Evolutionary conservation across 2,113 vertebrate species (phyloP).

Genomic region (Nerophis lumbriciformis): DNA sequence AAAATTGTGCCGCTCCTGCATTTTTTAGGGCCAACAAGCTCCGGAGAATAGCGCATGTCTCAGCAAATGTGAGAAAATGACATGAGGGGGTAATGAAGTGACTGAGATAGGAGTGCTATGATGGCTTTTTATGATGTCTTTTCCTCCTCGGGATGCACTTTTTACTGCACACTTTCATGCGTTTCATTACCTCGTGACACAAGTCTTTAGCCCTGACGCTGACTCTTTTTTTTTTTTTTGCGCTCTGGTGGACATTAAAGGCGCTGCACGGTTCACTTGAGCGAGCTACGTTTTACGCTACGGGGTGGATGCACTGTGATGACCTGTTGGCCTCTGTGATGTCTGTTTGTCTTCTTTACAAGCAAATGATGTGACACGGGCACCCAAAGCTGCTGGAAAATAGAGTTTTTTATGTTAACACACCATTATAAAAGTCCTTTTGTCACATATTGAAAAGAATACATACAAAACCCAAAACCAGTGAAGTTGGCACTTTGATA

Average conservation of each 20-base stretch:
- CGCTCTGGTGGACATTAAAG: constrained; percentile 14
- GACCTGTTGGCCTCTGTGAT: constrained; percentile 18
- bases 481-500: too few relatives aligned
- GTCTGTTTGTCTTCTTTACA: constrained; percentile 19
- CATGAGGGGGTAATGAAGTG: constrained; percentile 63
- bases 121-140: constrained; percentile 40
- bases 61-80: constrained; percentile 60
- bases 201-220: constrained; percentile 29
- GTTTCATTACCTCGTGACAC: constrained; percentile 44
- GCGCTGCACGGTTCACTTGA: constrained; percentile 5
- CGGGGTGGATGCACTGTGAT: background rate
- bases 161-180: constrained; percentile 40
- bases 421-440: too few relatives aligned
- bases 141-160: constrained; percentile 31
- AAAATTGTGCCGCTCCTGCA: constrained; percentile 48
- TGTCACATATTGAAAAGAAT: too few relatives aligned
- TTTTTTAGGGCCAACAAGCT: constrained; percentile 58
- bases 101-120: constrained; percentile 43
- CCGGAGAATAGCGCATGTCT: constrained; percentile 55
- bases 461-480: background rate
- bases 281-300: constrained; percentile 4
- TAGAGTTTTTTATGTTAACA: background rate
- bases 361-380: constrained; percentile 12
- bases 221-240: constrained; percentile 22
- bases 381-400: constrained; percentile 10